Conservation (phyloP, 2,888 invertebrate genomes). For the Cactoblastis cactorum region DNA sequence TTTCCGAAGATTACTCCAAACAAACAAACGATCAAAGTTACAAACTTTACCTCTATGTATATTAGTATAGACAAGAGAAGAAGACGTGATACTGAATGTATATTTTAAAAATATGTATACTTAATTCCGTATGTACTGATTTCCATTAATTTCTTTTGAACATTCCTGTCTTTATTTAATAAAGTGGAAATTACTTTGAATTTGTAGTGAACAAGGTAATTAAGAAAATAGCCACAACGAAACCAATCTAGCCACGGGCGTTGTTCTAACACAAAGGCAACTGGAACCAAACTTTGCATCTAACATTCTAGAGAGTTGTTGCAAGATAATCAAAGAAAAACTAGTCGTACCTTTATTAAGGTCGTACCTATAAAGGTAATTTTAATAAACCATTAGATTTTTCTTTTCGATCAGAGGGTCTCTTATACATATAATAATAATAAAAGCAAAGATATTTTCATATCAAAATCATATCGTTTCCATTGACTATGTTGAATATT, state of each 20-base stretch:
- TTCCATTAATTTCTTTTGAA: too few relatives aligned
- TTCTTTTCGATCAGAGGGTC: background rate
- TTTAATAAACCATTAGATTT: background rate
- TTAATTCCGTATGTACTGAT: too few relatives aligned
- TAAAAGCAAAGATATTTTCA: too few relatives aligned
- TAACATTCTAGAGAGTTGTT: background rate
- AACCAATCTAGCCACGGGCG: constrained; percentile 2
- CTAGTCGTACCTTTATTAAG: background rate
- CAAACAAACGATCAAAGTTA: too few relatives aligned
- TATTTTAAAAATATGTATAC: too few relatives aligned
- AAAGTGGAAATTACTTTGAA: constrained; percentile 1
- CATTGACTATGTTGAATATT: too few relatives aligned
- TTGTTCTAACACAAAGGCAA: constrained; percentile 2
- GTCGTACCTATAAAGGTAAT: background rate
- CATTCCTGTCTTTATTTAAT: background rate
- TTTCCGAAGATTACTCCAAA: too few relatives aligned
- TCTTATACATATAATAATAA: background rate
- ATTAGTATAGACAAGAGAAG: too few relatives aligned
- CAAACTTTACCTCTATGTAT: too few relatives aligned
- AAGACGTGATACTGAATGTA: too few relatives aligned
- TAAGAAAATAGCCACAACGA: constrained; percentile 4
- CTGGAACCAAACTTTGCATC: background rate
- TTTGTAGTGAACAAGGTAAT: background rate
- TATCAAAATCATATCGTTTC: too few relatives aligned
- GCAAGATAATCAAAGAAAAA: background rate